Evolutionary conservation across 2,797 vertebrate genomes (phyloP), one percentile per base, ranked within the genome.

Genomic region (Kryptolebias ocellatus): DNA sequence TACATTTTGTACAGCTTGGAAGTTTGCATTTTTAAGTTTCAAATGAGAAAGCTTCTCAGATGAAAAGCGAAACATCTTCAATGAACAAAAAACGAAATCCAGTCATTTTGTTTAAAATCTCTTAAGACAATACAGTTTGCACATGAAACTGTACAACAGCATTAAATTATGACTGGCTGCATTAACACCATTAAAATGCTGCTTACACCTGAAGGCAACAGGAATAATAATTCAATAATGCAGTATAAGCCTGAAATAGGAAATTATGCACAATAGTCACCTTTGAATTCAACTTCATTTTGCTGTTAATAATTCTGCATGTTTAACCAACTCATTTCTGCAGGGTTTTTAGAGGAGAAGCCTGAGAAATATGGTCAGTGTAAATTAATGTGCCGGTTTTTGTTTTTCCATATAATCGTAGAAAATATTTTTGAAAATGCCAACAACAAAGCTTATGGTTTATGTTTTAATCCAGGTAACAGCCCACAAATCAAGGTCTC

Each of bases 141-240:
- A 39, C 18, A 31, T 5, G 10, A 55, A 56, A 28, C 17, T 31
- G 47, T 18, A 62, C 49, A 44, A 42, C 16, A 55, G 16, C 27
- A 27, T 17, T 29, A 52, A 66, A 72, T 24, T 53, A 52, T n/a
- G 49, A 56, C 14, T 17, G 16, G 27, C 52, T 61, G 45, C 53
- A 56, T 24, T 58, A 44, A 31, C 3, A 17, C 5, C 4, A 29
- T 58, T 67, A 55, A 67, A 70, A 67, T 27, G 14, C 53, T 58
- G 59, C 59, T 60, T 31, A 29, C 27, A 63, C 29, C 24, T 72
- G n/a, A 39, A 58, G 50, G 66, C 37, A 60, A 37, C 1, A 29
- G 8, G 12, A 65, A 6, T 63, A 58, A 70, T 56, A 17, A 47
- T 53, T 62, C 24, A 70, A 28, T 66, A 63, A 65, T 51, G 50